Conservation (phyloP, 2,888 invertebrate species). For the Mechanitis mazaeus region DNA sequence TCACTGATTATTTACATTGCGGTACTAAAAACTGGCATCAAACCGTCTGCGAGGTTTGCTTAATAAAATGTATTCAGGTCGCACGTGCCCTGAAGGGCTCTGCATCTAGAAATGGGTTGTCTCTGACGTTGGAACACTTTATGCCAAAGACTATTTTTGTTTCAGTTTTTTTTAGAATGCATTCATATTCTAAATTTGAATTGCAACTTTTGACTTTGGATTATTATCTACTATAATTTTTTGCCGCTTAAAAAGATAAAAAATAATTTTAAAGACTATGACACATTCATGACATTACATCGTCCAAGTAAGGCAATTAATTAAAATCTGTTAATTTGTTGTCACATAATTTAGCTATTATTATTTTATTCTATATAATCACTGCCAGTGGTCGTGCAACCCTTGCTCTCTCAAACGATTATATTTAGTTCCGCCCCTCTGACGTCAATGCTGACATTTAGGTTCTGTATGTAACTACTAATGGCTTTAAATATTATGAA, state of each 20-base stretch:
- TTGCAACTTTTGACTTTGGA: too few relatives aligned
- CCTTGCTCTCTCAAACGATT: conserved; percentile 34
- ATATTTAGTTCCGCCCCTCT: conserved; percentile 63
- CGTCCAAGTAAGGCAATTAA: too few relatives aligned
- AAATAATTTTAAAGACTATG: too few relatives aligned
- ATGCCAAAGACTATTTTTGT: conserved; percentile 32
- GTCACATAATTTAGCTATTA: conserved; percentile 9
- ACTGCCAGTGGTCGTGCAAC: conserved; percentile 20
- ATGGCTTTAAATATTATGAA: conserved; percentile 38
- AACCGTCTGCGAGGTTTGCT: conserved; percentile 34
- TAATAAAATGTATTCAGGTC: conserved; percentile 31
- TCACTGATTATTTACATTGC: background rate
- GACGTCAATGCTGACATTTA: conserved; percentile 73
- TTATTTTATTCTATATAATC: conserved; percentile 15
- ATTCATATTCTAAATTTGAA: too few relatives aligned
- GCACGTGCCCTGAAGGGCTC: conserved; percentile 50
- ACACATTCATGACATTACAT: too few relatives aligned
- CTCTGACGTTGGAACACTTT: conserved; percentile 57
- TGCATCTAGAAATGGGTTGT: conserved; percentile 53
- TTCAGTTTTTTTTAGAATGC: conserved; percentile 10
- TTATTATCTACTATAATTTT: too few relatives aligned
- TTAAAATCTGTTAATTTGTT: too few relatives aligned
- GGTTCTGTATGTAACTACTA: conserved; percentile 43
- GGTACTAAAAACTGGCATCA: conserved; percentile 30
- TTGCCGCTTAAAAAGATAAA: too few relatives aligned